Evolutionary conservation across 2,888 invertebrate genomes (phyloP), one percentile per base, ranked within the genome.

Genomic region (Cosmopolites sordidus): DNA sequence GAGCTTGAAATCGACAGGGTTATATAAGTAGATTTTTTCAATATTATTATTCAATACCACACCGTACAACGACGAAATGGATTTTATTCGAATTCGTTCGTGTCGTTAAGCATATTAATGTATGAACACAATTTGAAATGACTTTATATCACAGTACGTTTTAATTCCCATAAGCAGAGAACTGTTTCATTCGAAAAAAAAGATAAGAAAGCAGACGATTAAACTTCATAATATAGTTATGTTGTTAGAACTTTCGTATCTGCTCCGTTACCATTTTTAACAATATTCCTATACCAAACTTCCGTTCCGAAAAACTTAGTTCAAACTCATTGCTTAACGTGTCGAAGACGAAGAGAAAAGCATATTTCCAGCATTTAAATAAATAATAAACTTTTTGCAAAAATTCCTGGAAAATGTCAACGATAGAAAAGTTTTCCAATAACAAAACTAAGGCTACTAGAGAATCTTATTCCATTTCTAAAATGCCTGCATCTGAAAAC

Each of bases 211-310:
- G 14, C n/a, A 38, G 5, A 38, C 38, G 5, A 9, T 46, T 47
- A 33, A 46, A 41, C 15, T 27, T 17, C 11, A 29, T 22, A 37
- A 37, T 29, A 47, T 40, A 16, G 17, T 47, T 47, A 27, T 27
- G 40, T 27, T 40, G 40, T 47, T 47, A 39, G 40, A 47, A 47
- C 47, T 47, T 47, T 45, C 37, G 37, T 45, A 45, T 45, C 30
- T 39, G 45, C 45, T 30, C 39, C 46, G 40, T 44, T 45, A 27
- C 41, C 40, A 40, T 45, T 51, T 16, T 37, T 33, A 51, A 51
- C 47, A 51, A 51, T 41, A 45, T 47, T 45, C 44, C 37, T 33
- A 15, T 33, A 49, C 39, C 15, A 17, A 38, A 22, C 39, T 39
- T 47, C 38, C 22, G 38, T 33, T 22, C 39, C 22, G 16, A 40